Base-by-base conservation (phyloP, 2,797 vertebrate species). In the Lateolabrax maculatus region DNA sequence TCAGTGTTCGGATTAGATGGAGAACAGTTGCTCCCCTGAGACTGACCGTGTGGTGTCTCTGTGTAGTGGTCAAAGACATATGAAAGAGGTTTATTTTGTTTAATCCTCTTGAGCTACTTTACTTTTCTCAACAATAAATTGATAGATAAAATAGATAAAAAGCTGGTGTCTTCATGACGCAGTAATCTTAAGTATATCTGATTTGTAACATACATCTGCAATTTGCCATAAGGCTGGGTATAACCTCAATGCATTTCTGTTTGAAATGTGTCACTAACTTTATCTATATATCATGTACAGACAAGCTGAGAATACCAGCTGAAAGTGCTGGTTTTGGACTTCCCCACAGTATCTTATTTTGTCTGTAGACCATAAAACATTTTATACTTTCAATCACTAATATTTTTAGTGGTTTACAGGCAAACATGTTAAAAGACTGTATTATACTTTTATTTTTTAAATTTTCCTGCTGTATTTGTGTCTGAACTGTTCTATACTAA, bases 41-140 rank as follows among this genome's bases (percentile, higher is more conserved):
- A 87, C 27, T 37, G 56, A 57, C 57, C 39, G 43, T 67, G 81
- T 78, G 76, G 66, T 19, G 77, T 81, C 74, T 82, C 78, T 41
- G 71, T 73, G 81, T 90, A 85, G 85, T 75, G 83, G 87, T 87
- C 71, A 77, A 68, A 89, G 89, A 90, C 87, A 87, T 61, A 86
- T 76, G 68, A 87, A 80, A 87, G 80, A 88, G 90, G 89, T 90
- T 87, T 84, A 81, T 90, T 85, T 79, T 75, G 67, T 77, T 58
- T 91, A 91, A 94, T 94, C 92, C 89, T 89, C 89, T 77, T 90
- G 64, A 85, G 89, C 87, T 84, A 88, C 89, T 90, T 90, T 84
- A 56, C 67, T 75, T 85, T 85, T 84, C 49, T 53, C 70, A 44
- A 65, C 71, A 86, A 79, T 83, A 74, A 77, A 56, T 79, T 81